phyloP scores from a whole-genome alignment of 2,113 vertebrate genomes.

The Cyprinodon brontotheroides region DNA sequence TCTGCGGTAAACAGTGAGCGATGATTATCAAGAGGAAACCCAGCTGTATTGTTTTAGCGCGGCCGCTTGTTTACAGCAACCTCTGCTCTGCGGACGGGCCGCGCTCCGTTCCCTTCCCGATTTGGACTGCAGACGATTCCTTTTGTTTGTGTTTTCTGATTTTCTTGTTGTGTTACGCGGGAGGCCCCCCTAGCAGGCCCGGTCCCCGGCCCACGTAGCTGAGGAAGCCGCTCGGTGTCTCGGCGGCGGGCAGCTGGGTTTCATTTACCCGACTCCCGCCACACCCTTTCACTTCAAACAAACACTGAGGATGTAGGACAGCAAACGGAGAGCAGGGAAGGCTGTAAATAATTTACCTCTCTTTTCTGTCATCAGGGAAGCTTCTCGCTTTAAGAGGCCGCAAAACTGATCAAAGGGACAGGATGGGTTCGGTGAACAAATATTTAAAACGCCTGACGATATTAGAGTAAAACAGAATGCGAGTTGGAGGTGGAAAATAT shows the following conservation, averaged over 20 bases:
- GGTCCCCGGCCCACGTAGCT: slow-evolving; percentile 42
- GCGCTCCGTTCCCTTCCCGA: slow-evolving; percentile 49
- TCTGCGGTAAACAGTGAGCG: slow-evolving; percentile 63
- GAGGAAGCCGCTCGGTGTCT: slow-evolving; percentile 51
- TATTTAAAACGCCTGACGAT: not conserved
- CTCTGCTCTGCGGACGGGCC: slow-evolving; percentile 48
- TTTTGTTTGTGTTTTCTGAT: slow-evolving; percentile 69
- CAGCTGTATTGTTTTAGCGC: slow-evolving; percentile 80
- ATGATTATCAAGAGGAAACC: slow-evolving; percentile 74
- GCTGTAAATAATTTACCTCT: slow-evolving; percentile 51
- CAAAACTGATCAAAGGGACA: not conserved
- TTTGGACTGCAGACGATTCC: slow-evolving; percentile 74
- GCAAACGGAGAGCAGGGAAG: slow-evolving; percentile 37
- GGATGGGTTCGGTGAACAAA: not conserved
- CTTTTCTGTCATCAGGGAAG: slow-evolving; percentile 37
- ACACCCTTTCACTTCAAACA: slow-evolving; percentile 68
- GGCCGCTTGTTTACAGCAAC: slow-evolving; percentile 75
- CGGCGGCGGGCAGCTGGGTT: slow-evolving; percentile 66
- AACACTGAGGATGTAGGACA: slow-evolving; percentile 50
- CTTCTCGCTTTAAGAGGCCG: not conserved
- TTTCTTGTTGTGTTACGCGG: slow-evolving; percentile 65
- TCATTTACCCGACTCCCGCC: slow-evolving; percentile 54
- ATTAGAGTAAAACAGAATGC: not conserved
- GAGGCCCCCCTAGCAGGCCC: slow-evolving; percentile 1
- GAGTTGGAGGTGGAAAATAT: too few species aligned